Conservation (phyloP, 1,140 invertebrate species). For the Scaptomyza hsui region DNA sequence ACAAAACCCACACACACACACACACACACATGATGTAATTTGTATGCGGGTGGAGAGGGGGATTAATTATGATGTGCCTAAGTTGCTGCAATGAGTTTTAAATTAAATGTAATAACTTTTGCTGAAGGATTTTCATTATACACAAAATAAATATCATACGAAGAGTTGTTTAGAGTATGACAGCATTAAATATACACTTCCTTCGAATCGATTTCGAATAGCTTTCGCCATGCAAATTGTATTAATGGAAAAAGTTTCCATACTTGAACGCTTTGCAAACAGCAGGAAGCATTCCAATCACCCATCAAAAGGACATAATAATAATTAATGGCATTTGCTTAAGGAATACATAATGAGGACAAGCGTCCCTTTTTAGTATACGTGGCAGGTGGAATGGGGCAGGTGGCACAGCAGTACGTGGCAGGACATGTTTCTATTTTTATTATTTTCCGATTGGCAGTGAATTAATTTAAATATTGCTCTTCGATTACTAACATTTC, state of each 20-base stretch:
- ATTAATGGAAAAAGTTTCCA: constrained; percentile 33
- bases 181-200: constrained; percentile 14
- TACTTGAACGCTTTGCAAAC: constrained; percentile 28
- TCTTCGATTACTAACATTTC: constrained; percentile 69
- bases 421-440: constrained; percentile 48
- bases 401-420: constrained; percentile 5
- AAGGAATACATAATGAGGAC: constrained; percentile 75
- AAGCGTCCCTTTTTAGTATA: neutral
- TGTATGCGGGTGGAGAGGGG: constrained; percentile 16
- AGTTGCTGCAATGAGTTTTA: constrained; percentile 65
- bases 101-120: constrained; percentile 84
- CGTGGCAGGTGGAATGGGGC: neutral
- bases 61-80: constrained; percentile 84
- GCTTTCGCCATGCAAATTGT: constrained; percentile 47
- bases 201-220: neutral
- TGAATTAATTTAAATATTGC: constrained; percentile 61
- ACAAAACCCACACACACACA: constrained; percentile 10
- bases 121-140: constrained; percentile 80
- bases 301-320: constrained; percentile 80
- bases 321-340: constrained; percentile 83
- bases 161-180: neutral
- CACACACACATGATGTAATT: constrained; percentile 8
- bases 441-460: constrained; percentile 78
- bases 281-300: constrained; percentile 53
- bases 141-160: constrained; percentile 57